Base-by-base conservation (phyloP, 2,113 vertebrate genomes). In the Channa argus region DNA sequence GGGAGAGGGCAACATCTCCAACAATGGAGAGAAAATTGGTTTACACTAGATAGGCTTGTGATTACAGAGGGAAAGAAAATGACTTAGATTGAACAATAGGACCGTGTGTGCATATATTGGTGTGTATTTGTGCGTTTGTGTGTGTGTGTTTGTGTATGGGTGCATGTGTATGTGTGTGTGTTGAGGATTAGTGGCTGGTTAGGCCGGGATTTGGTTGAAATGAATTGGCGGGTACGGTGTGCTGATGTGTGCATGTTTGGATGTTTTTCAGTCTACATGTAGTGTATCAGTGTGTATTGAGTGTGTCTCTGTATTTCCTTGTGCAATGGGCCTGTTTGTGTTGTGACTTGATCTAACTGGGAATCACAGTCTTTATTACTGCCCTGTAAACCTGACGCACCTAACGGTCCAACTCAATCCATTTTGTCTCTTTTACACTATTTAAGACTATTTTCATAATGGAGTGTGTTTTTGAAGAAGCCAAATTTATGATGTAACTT, bases 11-110 rank as follows among this genome's bases (percentile, higher is more conserved):
- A 91, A 88, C 88, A 92, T 89, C 90, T 91, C 84, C 71, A 64
- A 92, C 91, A 92, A 92, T 92, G 87, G 86, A 71, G 84, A 88
- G 92, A 91, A 92, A 93, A 92, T 92, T 92, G 90, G 90, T 91
- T 92, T 93, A 93, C 92, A 92, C 90, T 92, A 91, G 92, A 93
- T 93, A 90, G 89, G 88, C 87, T 84, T 79, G 88, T 91, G 92
- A 92, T 92, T 92, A 92, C 87, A 91, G 88, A 89, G 85, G 83
- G 73, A 76, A 87, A 75, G 88, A 92, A 89, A 91, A 92, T 89
- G 88, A 88, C 89, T 93, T 83, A 8, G 87, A 87, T 88, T 90
- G 84, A 93, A 91, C 92, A 92, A 93, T 90, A 71, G 85, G 54
- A 63, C 68, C 46, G 71, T 61, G 80, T 55, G 87, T 79, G 78